phyloP scores from a whole-genome alignment of 1,140 invertebrate species.

The Holotrichia oblita region DNA sequence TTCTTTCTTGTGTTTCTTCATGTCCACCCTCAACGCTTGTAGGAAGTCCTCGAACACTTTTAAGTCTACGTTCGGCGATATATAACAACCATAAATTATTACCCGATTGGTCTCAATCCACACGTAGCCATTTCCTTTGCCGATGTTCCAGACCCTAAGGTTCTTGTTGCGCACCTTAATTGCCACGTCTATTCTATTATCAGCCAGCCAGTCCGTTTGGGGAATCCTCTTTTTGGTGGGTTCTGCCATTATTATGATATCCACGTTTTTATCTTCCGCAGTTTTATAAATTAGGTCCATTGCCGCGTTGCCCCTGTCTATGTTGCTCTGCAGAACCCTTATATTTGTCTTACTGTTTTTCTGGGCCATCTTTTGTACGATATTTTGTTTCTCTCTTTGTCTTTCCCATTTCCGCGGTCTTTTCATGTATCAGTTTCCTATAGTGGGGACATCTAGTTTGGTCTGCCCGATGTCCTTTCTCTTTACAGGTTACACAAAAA shows the following conservation, averaged over 20 bases:
- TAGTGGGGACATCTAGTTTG: conserved; percentile 26
- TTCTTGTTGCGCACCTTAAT: background rate
- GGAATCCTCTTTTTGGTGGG: background rate
- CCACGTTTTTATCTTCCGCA: background rate
- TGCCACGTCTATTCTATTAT: background rate
- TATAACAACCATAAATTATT: too few species aligned
- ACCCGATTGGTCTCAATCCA: background rate
- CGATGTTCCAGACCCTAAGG: background rate
- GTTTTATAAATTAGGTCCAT: conserved; percentile 3
- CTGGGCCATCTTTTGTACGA: too few species aligned
- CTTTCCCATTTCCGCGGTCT: background rate
- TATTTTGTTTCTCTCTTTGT: too few species aligned
- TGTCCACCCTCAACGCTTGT: too few species aligned
- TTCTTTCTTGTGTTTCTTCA: too few species aligned
- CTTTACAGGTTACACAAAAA: conserved; percentile 16
- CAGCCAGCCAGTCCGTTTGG: background rate
- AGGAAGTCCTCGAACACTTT: too few species aligned
- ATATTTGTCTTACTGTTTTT: background rate
- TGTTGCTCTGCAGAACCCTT: background rate
- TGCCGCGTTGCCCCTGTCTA: background rate
- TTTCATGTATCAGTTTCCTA: conserved; percentile 31
- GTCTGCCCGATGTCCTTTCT: conserved; percentile 39
- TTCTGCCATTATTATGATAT: background rate
- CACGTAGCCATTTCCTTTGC: background rate
- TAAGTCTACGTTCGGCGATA: too few species aligned